Evolutionary conservation across 2,797 vertebrate species (phyloP).

Genomic region (Melanotaenia trifasciata): DNA sequence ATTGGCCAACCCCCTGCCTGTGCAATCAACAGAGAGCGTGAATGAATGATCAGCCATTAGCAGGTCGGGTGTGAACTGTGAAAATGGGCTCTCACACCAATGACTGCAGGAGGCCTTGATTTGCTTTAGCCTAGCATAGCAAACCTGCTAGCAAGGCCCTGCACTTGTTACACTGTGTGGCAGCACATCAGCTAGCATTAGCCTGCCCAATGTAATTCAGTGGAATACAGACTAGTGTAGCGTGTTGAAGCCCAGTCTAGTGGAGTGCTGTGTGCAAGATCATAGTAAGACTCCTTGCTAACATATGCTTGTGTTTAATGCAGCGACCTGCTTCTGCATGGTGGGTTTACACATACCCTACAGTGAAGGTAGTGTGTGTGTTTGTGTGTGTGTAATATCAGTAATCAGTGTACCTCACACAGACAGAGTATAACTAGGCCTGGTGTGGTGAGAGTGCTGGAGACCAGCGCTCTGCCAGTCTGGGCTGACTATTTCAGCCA

Average conservation of each 20-base stretch:
- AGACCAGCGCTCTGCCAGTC: slow-evolving; percentile 61
- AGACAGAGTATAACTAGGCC: slow-evolving; percentile 83
- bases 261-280: slow-evolving; percentile 83
- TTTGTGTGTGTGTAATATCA: slow-evolving; percentile 77
- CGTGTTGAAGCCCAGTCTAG: slow-evolving; percentile 84
- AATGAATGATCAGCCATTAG: slow-evolving; percentile 86
- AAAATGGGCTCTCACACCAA: slow-evolving; percentile 85
- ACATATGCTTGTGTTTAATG: slow-evolving; percentile 85
- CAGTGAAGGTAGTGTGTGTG: slow-evolving; percentile 79
- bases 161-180: slow-evolving; percentile 46
- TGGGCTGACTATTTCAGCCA: slow-evolving; percentile 44
- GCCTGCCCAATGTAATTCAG: slow-evolving; percentile 72
- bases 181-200: slow-evolving; percentile 59
- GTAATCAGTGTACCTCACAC: slow-evolving; percentile 86
- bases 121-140: slow-evolving; percentile 75
- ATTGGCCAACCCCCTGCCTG: slow-evolving; percentile 82
- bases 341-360: slow-evolving; percentile 82
- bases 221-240: slow-evolving; percentile 79
- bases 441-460: slow-evolving; percentile 70
- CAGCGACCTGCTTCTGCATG: slow-evolving; percentile 86
- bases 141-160: slow-evolving; percentile 63
- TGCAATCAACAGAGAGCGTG: slow-evolving; percentile 82
- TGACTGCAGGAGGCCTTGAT: slow-evolving; percentile 83
- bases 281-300: slow-evolving; percentile 83
- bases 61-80: slow-evolving; percentile 84